Conservation (phyloP, 1,140 invertebrate species). For the Teleopsis dalmanni region DNA sequence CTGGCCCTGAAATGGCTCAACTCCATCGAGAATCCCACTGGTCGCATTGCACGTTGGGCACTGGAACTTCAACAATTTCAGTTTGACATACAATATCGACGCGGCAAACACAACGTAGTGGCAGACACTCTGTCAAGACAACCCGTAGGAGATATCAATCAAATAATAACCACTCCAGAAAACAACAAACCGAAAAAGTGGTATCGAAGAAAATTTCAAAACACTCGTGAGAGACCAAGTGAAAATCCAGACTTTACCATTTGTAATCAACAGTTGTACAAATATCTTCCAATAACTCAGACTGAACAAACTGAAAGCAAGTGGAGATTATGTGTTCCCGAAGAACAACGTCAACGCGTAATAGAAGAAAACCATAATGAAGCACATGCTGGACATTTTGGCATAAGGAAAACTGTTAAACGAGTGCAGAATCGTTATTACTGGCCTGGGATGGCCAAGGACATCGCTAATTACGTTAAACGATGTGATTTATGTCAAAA, state of each 20-base stretch:
- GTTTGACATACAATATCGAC: conserved; percentile 18
- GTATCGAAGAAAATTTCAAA: background rate
- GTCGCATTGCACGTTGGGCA: conserved; percentile 18
- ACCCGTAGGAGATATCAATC: background rate
- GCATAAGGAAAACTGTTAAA: too few relatives aligned
- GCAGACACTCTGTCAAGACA: conserved; percentile 20
- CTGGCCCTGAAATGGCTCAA: conserved; percentile 35
- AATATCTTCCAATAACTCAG: background rate
- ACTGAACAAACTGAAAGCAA: background rate
- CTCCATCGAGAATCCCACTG: conserved; percentile 23
- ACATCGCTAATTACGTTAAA: background rate
- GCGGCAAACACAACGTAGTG: conserved; percentile 18
- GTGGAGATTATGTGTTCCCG: background rate
- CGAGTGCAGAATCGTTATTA: background rate
- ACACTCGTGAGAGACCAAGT: background rate
- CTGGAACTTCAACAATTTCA: conserved; percentile 17
- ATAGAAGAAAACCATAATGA: conserved; percentile 1
- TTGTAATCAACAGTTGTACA: background rate
- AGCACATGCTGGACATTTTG: background rate
- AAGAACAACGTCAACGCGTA: background rate
- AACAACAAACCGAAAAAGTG: background rate
- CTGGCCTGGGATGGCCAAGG: conserved; percentile 1
- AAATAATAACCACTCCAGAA: background rate
- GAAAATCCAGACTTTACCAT: conserved; percentile 1
- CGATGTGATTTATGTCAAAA: background rate